Evolutionary conservation across 2,888 invertebrate species (phyloP).

Genomic region (Cryptosula pallasiana): DNA sequence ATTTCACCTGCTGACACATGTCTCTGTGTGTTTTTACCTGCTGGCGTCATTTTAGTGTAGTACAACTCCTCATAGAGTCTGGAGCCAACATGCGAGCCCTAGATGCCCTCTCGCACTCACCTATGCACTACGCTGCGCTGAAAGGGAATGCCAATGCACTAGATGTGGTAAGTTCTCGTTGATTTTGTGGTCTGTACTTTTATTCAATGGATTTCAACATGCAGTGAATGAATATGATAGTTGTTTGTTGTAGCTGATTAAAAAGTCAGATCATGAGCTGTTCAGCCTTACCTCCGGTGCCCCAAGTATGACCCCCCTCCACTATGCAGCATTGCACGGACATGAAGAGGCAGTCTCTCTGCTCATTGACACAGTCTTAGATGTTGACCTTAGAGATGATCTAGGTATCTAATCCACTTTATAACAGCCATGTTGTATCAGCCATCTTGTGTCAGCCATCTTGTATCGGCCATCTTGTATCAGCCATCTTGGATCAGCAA

Average conservation of each 20-base stretch:
- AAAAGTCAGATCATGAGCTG: slow-evolving; percentile 45
- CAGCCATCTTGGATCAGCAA: no score
- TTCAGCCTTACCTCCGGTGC: slow-evolving; percentile 39
- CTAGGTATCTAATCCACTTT: no score
- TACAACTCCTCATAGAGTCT: slow-evolving; percentile 60
- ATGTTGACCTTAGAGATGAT: slow-evolving; percentile 59
- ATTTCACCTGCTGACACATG: no score
- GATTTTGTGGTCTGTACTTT: no score
- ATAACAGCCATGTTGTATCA: no score
- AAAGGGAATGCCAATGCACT: slow-evolving; percentile 60
- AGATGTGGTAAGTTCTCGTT: slow-evolving; percentile 52
- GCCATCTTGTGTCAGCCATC: no score
- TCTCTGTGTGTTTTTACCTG: no score
- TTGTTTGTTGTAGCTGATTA: slow-evolving; percentile 41
- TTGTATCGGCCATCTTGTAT: no score
- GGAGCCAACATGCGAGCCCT: slow-evolving; percentile 58
- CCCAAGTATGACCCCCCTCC: slow-evolving; percentile 58
- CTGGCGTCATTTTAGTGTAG: slow-evolving; percentile 55
- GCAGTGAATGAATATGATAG: no score
- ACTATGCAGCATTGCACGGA: slow-evolving; percentile 58
- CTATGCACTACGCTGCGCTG: slow-evolving; percentile 63
- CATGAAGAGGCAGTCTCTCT: slow-evolving; percentile 59
- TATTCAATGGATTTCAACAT: no score
- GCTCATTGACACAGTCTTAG: slow-evolving; percentile 58
- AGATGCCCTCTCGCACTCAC: slow-evolving; percentile 60